Conservation (phyloP, 2,888 invertebrate genomes). For the Hipparchia sbordonii region DNA sequence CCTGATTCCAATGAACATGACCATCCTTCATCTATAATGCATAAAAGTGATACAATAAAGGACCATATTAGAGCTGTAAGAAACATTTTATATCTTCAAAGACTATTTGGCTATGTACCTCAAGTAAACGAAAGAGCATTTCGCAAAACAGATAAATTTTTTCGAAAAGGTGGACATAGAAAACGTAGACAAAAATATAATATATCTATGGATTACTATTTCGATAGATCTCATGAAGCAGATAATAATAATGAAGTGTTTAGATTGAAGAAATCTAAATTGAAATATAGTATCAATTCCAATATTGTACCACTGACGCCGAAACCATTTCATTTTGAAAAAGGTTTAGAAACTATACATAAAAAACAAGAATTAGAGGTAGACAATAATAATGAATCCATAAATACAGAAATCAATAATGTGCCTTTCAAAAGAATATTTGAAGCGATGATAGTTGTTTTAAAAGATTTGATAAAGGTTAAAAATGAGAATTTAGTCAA, state of each 20-base stretch:
- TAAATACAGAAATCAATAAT: slow-evolving; percentile 15
- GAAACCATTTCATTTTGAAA: not conserved
- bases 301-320: slow-evolving; percentile 6
- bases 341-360: not conserved
- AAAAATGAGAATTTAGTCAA: slow-evolving; percentile 50
- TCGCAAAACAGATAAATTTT: slow-evolving; percentile 9
- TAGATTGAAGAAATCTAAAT: slow-evolving; percentile 21
- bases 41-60: slow-evolving; percentile 42
- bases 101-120: slow-evolving; percentile 42
- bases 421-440: slow-evolving; percentile 38
- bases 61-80: slow-evolving; percentile 49
- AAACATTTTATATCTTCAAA: slow-evolving; percentile 45
- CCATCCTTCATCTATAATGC: slow-evolving; percentile 43
- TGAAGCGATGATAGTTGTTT: slow-evolving; percentile 47
- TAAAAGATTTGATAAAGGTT: slow-evolving; percentile 56
- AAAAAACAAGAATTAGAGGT: not conserved
- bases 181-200: slow-evolving; percentile 22
- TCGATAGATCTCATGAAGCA: slow-evolving; percentile 37
- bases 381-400: slow-evolving; percentile 1
- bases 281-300: slow-evolving; percentile 29
- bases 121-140: not conserved
- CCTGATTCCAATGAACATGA: slow-evolving; percentile 33
- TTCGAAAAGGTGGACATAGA: not conserved
- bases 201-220: slow-evolving; percentile 50
- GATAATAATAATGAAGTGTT: not conserved